Evolutionary conservation across 2,797 vertebrate genomes (phyloP), one percentile per base, ranked within the genome.

Genomic region (Rachycentron canadum): DNA sequence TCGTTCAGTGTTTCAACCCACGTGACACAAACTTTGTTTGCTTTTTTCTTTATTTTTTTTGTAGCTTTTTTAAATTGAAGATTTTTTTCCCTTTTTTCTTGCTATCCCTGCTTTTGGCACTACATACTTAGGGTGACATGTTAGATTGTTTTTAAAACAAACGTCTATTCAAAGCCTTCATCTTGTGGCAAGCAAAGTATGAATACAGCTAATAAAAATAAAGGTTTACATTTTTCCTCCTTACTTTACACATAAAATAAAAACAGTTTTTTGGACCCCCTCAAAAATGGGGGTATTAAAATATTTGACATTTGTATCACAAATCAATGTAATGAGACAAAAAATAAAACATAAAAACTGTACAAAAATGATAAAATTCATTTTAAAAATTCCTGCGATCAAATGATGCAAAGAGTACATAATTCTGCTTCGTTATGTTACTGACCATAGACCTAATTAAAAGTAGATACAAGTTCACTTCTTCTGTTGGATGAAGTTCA

Each of bases 221-320:
- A 97, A 99, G 96, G 96, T 97, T 96, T 96, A 96, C 96, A 95
- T 97, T 96, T 97, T 77, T 91, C 86, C 91, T 91, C 88, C 96
- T 95, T 95, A 93, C 96, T 97, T 98, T 97, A 97, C 96, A 97
- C 95, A 95, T 96, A 96, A 97, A 98, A 97, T 96, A 97, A 98
- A 97, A 97, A 95, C 90, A 89, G 90, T 92, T 92, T 92, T 94
- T 94, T 90, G 85, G 84, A 91, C 96, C 97, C 98, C 97, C 96
- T 96, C 89, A 97, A 98, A 99, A 99, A 98, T 94, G 95, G 97
- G 94, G 97, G 97, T 95, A 98, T 98, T 98, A 98, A 98, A 98
- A 99, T 98, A 98, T 97, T 96, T 97, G 95, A 97, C 96, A 98
- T 98, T 97, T 98, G 96, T 97, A 99, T 98, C 97, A 99, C 97